phyloP scores from a whole-genome alignment of 2,888 invertebrate species.

The Drosophila tanythrix region DNA sequence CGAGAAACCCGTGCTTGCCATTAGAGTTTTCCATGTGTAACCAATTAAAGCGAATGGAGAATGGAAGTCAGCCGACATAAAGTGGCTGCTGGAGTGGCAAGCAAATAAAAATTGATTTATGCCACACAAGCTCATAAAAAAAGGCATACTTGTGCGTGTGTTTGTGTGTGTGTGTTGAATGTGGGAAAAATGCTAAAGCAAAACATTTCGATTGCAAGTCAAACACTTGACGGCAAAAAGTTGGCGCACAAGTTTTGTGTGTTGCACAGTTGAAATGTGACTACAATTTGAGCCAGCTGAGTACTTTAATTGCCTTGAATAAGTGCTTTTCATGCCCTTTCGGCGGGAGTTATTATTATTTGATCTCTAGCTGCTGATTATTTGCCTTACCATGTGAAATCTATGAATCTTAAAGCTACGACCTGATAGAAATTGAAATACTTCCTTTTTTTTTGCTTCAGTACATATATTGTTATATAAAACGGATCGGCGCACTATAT shows the following conservation, averaged over 20 bases:
- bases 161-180: background rate
- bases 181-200: slow-evolving; percentile 20
- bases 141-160: background rate
- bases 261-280: slow-evolving; percentile 47
- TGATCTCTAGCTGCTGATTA: background rate
- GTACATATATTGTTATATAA: background rate
- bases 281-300: slow-evolving; percentile 40
- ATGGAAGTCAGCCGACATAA: slow-evolving; percentile 5
- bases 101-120: slow-evolving; percentile 71
- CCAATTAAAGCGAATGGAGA: slow-evolving; percentile 56
- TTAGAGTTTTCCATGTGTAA: slow-evolving; percentile 63
- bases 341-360: background rate
- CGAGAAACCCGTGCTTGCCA: slow-evolving; percentile 57
- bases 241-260: slow-evolving; percentile 44
- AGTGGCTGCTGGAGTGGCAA: slow-evolving; percentile 23
- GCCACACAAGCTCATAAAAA: slow-evolving; percentile 25
- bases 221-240: slow-evolving; percentile 60
- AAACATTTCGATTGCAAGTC: slow-evolving; percentile 68
- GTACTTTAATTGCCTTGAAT: slow-evolving; percentile 42
- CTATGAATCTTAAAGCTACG: background rate
- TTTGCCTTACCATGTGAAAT: background rate
- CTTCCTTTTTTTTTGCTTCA: background rate
- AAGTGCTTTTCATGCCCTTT: background rate
- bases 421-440: background rate
- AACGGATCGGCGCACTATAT: background rate